phyloP scores from a whole-genome alignment of 1,140 invertebrate species.

The Archegozetes longisetosus region DNA sequence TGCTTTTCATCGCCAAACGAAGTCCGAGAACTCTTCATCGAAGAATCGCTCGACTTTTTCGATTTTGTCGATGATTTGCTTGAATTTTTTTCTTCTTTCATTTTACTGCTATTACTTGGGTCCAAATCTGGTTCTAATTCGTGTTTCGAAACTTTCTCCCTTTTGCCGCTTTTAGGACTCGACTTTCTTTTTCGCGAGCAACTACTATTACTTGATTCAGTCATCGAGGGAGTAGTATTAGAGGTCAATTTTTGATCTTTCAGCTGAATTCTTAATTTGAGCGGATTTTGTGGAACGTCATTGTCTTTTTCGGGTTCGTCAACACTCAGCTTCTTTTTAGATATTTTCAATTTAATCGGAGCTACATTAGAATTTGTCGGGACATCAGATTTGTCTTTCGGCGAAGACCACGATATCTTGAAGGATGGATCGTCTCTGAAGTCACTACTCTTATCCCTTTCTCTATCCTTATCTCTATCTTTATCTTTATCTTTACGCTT shows the following conservation, averaged over 20 bases:
- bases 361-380: background rate
- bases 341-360: slow-evolving; percentile 9
- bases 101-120: no score
- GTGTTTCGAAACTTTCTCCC: background rate
- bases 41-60: no score
- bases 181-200: background rate
- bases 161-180: background rate
- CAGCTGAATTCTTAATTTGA: background rate
- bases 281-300: background rate
- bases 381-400: background rate
- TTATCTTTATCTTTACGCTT: slow-evolving; percentile 27
- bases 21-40: no score
- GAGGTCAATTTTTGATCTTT: background rate
- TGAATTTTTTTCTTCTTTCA: background rate
- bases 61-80: no score
- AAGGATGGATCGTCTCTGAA: background rate
- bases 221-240: background rate
- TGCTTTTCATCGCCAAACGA: no score
- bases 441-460: slow-evolving; percentile 14
- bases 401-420: background rate
- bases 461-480: slow-evolving; percentile 38
- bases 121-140: background rate
- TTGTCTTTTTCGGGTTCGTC: background rate
- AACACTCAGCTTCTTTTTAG: background rate
- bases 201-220: background rate